These are phyloP conservation scores for Rhinophrynus dorsalis DNA, from an alignment of 2,797 vertebrate genomes.

Conservation along the genomic window DNA sequence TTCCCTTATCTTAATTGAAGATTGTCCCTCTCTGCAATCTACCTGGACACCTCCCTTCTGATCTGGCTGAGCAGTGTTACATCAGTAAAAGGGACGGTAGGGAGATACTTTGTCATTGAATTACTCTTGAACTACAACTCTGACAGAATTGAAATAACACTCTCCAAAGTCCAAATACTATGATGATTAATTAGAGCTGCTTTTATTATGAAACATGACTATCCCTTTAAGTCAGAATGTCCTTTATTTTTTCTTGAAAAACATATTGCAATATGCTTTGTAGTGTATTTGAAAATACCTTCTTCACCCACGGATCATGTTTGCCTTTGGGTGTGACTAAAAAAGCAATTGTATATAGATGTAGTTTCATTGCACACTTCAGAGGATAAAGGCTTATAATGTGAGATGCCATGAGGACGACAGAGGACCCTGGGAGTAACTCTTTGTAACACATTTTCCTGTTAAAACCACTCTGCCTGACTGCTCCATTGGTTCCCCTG, in stretches of 20 bases:
- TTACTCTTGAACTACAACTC: no score
- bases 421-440: slow-evolving; percentile 58
- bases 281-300: neutral
- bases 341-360: slow-evolving; percentile 11
- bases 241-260: neutral
- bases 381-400: slow-evolving; percentile 49
- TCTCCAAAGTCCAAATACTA: no score
- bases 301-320: neutral
- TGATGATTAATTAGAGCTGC: no score
- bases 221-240: no score
- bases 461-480: slow-evolving; percentile 64
- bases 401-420: slow-evolving; percentile 55
- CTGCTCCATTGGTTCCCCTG: slow-evolving; percentile 65
- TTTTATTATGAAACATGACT: no score
- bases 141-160: no score
- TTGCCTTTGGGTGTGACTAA: slow-evolving; percentile 26
- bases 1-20: no score
- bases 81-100: no score
- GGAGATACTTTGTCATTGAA: no score
- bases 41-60: no score
- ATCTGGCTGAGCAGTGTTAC: no score
- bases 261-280: slow-evolving; percentile 15
- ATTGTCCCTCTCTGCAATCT: no score
- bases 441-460: slow-evolving; percentile 60
- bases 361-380: slow-evolving; percentile 35